Percentiles rank a stretch among this genome's conserved stretches.
Evolutionary conservation across 2,797 vertebrate genomes (phyloP).

Genomic region (Adelosebastes latens): DNA sequence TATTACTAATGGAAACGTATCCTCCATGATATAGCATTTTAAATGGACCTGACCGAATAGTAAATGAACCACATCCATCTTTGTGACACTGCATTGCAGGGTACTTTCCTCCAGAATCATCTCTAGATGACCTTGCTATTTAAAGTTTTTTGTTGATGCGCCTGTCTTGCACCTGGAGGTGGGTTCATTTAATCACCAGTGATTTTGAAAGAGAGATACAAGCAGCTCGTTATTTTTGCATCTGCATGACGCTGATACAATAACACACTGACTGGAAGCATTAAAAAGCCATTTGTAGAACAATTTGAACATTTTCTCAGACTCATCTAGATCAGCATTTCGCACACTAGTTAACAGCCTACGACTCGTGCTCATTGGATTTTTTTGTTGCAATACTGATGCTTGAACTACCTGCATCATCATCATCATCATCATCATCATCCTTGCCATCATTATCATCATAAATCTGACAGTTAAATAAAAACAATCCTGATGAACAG

Average conservation of each 20-base stretch:
- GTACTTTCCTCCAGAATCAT: constrained; percentile 75
- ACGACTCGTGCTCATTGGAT: not conserved
- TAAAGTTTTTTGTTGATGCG: constrained; percentile 70
- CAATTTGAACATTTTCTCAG: not conserved
- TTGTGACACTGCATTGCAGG: constrained; percentile 75
- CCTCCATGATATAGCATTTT: constrained; percentile 78
- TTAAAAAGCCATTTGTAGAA: constrained; percentile 4
- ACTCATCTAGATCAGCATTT: not conserved
- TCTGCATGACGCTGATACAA: not conserved
- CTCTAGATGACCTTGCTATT: constrained; percentile 79
- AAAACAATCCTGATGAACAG: not conserved
- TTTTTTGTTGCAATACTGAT: not conserved
- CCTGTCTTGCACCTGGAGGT: constrained; percentile 50
- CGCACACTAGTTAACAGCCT: not conserved
- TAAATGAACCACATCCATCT: constrained; percentile 84
- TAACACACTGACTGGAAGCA: constrained; percentile 5
- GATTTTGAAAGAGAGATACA: constrained; percentile 24
- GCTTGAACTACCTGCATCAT: not conserved
- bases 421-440: not conserved
- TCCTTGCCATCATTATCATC: not conserved
- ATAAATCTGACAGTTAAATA: not conserved
- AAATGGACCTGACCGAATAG: constrained; percentile 81
- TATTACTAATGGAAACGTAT: constrained; percentile 76
- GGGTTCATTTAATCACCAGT: constrained; percentile 56
- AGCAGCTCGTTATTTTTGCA: not conserved